Base-by-base conservation (phyloP, 1,140 invertebrate species). In the Neodiprion fabricii region DNA sequence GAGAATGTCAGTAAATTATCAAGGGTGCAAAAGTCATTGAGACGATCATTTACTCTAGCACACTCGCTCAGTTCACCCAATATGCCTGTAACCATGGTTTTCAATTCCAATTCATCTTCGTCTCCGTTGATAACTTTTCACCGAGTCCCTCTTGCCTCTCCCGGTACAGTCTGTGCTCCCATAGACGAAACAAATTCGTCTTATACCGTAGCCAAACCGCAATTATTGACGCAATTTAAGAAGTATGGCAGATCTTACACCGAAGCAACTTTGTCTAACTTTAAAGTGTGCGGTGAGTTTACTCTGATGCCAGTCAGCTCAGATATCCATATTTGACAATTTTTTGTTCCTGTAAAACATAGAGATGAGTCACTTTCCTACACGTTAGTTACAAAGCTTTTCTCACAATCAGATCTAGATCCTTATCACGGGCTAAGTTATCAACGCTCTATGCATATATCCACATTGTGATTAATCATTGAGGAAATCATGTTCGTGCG, bases 21-120 rank as follows among this genome's bases (percentile, higher is more conserved):
- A 5, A 47, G 65, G 8, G 65, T 75, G 40, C 72, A 73, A 14
- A 75, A 75, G n/a, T 74, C 68, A 53, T 78, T 82, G 47, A 81
- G 81, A 48, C 82, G 82, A 48, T 81, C 85, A 1, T 72, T 81
- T n/a, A 66, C 68, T 5, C 75, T 88, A 48, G 78, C 84, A 7
- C 86, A 88, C 67, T 88, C 87, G 8, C 40, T 85, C 17, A 89
- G 87, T 74, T 88, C 87, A n/a, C 87, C 87, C n/a, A 86, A 88
- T 48, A 74, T 89, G 9, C 83, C 83, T 49, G 75, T 82, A n/a
- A 82, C 83, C 12, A 14, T 79, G n/a, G 53, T 81, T 71, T 61
- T 75, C 21, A 69, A 12, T 66, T 79, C 71, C 48, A 74, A 61
- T 61, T 61, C 69, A 72, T 68, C 68, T 48, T 23, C 72, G 47